Evolutionary conservation across 2,888 invertebrate species (phyloP), one percentile per base, ranked within the genome.

Genomic region (Sminthurides aquaticus): DNA sequence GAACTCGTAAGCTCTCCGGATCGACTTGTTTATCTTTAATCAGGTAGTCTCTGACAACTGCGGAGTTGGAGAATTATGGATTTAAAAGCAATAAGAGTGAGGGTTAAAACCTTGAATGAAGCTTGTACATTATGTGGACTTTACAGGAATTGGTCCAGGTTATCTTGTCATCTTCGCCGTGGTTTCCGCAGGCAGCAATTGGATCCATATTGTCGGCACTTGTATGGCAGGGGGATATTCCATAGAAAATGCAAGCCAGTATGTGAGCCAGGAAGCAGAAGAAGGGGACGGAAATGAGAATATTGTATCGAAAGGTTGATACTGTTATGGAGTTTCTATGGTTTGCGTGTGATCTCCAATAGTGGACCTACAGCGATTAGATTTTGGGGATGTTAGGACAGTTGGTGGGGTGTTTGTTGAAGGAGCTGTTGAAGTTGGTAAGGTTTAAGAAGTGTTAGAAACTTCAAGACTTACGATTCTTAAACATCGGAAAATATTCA

Each of bases 211-310:
- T n/a, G n/a, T n/a, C n/a, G n/a, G n/a, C n/a, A n/a, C n/a, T n/a
- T n/a, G n/a, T n/a, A n/a, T n/a, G n/a, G 60, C 71, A 71, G 2
- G 48, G 8, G 15, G 71, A 68, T 62, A 71, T 69, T 2, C 27
- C 29, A 60, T 74, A 74, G 28, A 74, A 71, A 5, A 68, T 11
- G 49, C 74, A 74, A 11, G 72, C 68, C 8, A 74, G n/a, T n/a
- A 65, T 29, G 58, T 74, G 74, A 27, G 67, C 70, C 69, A 72
- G 70, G 5, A 72, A 62, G 29, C 61, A 65, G 58, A 74, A 74
- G 3, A 65, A 68, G 1, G 71, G 62, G 2, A 71, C 66, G 1
- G 72, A 71, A 5, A 74, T 34, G 0, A 66, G 66, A 11, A 74
- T 62, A 27, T 74, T 69, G 63, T 68, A 70, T 15, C 67, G 56